phyloP scores from a whole-genome alignment of 2,888 invertebrate genomes.

The Morinoia aosen region DNA sequence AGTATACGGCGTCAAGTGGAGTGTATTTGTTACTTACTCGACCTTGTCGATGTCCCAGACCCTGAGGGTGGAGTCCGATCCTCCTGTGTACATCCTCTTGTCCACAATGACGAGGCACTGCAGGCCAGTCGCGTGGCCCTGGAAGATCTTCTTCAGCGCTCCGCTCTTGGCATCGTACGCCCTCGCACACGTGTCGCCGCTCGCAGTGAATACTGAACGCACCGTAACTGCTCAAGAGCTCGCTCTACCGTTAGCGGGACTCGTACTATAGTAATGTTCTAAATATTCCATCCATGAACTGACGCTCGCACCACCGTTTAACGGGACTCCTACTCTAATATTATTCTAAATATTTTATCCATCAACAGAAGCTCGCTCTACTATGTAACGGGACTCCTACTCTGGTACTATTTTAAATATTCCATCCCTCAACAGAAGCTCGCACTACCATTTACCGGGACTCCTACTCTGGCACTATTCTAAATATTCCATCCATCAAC shows the following conservation, averaged over 20 bases:
- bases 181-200: conserved; percentile 72
- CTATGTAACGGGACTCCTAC: background rate
- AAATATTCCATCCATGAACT: no score
- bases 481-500: no score
- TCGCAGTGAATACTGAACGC: conserved; percentile 72
- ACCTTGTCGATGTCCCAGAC: conserved; percentile 60
- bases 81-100: conserved; percentile 72
- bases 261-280: no score
- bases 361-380: background rate
- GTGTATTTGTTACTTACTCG: background rate
- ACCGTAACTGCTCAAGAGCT: background rate
- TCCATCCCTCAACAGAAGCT: no score
- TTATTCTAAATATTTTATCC: no score
- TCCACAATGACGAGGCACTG: conserved; percentile 72
- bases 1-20: background rate
- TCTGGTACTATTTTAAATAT: no score
- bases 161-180: conserved; percentile 73
- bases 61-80: conserved; percentile 71
- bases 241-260: no score
- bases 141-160: conserved; percentile 69
- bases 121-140: conserved; percentile 72
- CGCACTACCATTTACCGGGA: no score
- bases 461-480: no score
- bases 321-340: no score
- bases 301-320: background rate